Evolutionary conservation across 1,140 invertebrate species (phyloP).

Genomic region (Conus betulinus): DNA sequence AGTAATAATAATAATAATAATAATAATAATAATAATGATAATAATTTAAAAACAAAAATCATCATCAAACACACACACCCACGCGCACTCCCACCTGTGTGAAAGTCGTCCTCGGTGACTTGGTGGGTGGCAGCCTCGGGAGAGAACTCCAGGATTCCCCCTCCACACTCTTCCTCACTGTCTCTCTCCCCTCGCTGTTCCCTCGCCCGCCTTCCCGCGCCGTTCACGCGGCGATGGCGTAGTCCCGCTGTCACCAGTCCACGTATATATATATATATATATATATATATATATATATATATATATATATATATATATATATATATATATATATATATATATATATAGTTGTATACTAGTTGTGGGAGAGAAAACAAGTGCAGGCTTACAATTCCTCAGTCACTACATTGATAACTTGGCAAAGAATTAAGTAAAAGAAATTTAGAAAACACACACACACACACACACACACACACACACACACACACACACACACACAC

Average conservation of each 20-base stretch:
- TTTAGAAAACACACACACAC: no score
- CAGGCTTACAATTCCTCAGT: no score
- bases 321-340: not conserved
- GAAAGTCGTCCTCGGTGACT: slow-evolving; percentile 54
- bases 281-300: no score
- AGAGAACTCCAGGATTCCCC: slow-evolving; percentile 65
- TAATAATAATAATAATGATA: not conserved
- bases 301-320: no score
- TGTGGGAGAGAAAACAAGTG: no score
- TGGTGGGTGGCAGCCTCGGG: slow-evolving; percentile 59
- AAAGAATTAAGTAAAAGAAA: no score
- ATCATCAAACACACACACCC: not conserved
- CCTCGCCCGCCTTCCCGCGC: slow-evolving; percentile 12
- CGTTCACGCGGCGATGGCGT: slow-evolving; percentile 33
- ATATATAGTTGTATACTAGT: no score
- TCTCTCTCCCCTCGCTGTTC: slow-evolving; percentile 35
- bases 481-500: no score
- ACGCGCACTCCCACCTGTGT: not conserved
- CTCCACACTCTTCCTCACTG: slow-evolving; percentile 61
- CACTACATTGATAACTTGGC: no score
- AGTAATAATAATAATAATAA: not conserved
- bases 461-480: no score
- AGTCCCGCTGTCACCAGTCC: slow-evolving; percentile 22
- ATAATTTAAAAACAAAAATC: not conserved
- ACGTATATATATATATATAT: not conserved